phyloP scores from a whole-genome alignment of 2,797 vertebrate genomes.

The Prunella strophiata region DNA sequence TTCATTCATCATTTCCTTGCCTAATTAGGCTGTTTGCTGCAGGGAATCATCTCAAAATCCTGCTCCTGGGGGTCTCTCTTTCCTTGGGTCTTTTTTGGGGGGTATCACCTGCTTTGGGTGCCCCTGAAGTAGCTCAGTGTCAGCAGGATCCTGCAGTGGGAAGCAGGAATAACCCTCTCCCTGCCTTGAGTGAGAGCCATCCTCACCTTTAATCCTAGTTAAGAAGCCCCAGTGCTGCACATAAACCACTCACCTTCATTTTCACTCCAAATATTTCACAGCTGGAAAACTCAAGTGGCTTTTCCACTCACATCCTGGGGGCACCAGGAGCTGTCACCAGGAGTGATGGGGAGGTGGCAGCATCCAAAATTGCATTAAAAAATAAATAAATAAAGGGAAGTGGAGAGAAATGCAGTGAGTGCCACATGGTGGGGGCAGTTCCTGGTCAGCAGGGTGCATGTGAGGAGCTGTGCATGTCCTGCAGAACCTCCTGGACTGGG shows the following conservation, averaged over 20 bases:
- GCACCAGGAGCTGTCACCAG: accelerated
- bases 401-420: not conserved
- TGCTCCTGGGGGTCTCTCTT: not conserved
- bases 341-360: not conserved
- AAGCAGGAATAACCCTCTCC: not conserved
- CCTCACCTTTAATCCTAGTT: not conserved
- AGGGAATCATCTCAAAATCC: not conserved
- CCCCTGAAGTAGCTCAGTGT: not conserved
- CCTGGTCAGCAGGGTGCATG: not conserved
- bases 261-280: not conserved
- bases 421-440: not conserved
- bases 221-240: not conserved
- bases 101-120: not conserved
- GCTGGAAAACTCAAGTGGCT: not conserved
- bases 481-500: not conserved
- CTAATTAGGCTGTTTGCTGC: not conserved
- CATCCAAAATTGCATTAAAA: not conserved
- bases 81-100: not conserved
- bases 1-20: not conserved
- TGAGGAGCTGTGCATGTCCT: not conserved
- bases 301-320: not conserved
- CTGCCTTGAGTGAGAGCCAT: not conserved
- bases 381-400: not conserved
- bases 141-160: accelerated
- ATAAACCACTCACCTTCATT: accelerated